A percentile compares a stretch with the other conserved stretches of the same genome.
Evolutionary conservation across 2,797 vertebrate species (phyloP).

Genomic region (Eulemur mongoz): DNA sequence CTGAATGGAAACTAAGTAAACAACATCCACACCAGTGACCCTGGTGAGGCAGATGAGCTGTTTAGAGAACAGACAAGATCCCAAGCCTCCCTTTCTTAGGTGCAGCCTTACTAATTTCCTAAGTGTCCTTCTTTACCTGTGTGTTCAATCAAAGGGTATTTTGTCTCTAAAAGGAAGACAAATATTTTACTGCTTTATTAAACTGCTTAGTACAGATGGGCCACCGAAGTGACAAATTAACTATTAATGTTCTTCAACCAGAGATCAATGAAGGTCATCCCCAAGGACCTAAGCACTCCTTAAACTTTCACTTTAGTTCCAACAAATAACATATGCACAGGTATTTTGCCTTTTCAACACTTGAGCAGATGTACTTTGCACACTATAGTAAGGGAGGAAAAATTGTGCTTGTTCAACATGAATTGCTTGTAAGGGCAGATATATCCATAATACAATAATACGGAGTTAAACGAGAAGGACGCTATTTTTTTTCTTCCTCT

Average conservation of each 20-base stretch:
- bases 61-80: neutral
- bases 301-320: neutral
- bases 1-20: neutral
- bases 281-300: neutral
- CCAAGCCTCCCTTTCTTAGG: neutral
- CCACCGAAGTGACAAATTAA: neutral
- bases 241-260: neutral
- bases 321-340: neutral
- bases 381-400: neutral
- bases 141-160: neutral
- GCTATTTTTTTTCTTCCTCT: neutral
- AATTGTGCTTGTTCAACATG: neutral
- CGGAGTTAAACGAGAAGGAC: neutral
- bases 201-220: neutral
- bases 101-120: neutral
- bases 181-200: neutral
- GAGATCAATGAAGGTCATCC: neutral
- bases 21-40: neutral
- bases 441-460: neutral
- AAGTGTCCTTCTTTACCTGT: neutral
- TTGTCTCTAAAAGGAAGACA: neutral
- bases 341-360: neutral
- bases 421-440: neutral
- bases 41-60: neutral
- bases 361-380: neutral